These are phyloP conservation scores for Porites rus DNA, from an alignment of 92 coral and sea anemone species.

Conservation along the genomic window DNA sequence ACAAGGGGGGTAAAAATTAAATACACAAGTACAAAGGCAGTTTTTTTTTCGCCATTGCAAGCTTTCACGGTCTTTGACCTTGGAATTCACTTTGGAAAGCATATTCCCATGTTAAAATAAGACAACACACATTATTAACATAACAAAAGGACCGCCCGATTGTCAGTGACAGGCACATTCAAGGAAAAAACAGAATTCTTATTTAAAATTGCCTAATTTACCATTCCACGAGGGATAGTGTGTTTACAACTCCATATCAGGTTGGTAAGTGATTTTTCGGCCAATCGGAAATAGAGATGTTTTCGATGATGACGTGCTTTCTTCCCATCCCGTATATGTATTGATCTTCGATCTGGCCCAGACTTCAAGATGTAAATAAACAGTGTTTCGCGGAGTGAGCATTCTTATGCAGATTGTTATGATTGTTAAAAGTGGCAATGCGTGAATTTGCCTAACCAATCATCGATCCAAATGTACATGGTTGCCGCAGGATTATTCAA, in stretches of 20 bases:
- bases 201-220: constrained; percentile 9
- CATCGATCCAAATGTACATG: constrained; percentile 39
- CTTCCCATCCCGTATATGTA: not conserved
- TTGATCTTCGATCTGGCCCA: constrained; percentile 14
- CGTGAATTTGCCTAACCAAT: constrained; percentile 37
- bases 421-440: not conserved
- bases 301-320: not conserved
- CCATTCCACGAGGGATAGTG: constrained; percentile 31
- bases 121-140: not conserved
- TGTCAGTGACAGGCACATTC: constrained; percentile 1
- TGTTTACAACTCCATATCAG: not conserved
- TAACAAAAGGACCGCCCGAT: not conserved
- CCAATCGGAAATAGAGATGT: not conserved
- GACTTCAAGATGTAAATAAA: constrained; percentile 10
- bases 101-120: not conserved
- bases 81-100: not conserved
- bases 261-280: too few species aligned
- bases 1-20: too few species aligned
- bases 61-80: constrained; percentile 11
- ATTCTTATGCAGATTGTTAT: constrained; percentile 20
- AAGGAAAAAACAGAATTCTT: constrained; percentile 1
- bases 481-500: not conserved
- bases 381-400: not conserved
- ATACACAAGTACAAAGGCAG: too few species aligned
- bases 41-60: not conserved